Percentiles rank a stretch among this genome's conserved stretches.
Evolutionary conservation across 2,888 invertebrate species (phyloP).

Genomic region (Callinectes sapidus): DNA sequence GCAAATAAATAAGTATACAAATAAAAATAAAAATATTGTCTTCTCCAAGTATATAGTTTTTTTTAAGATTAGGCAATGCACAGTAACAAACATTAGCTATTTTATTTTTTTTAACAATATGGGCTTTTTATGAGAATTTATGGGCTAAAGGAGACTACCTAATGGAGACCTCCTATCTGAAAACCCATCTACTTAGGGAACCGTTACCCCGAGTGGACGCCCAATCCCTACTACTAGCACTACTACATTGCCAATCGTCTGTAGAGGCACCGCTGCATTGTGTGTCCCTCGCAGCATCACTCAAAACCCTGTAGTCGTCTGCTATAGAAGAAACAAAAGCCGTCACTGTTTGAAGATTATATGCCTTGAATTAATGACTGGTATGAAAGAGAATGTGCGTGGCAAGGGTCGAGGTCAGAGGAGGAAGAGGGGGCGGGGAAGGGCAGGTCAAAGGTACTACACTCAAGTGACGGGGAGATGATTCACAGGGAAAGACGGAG

Average conservation of each 20-base stretch:
- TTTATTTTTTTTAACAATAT: too few relatives aligned
- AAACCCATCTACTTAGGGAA: too few relatives aligned
- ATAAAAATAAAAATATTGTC: too few relatives aligned
- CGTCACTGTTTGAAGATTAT: background rate
- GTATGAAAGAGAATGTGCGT: background rate
- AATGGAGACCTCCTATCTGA: too few relatives aligned
- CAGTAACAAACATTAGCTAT: too few relatives aligned
- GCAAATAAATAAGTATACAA: too few relatives aligned
- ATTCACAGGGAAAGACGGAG: background rate
- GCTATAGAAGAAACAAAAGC: background rate
- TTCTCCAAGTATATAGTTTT: too few relatives aligned
- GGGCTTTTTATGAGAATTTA: too few relatives aligned
- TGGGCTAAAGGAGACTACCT: too few relatives aligned
- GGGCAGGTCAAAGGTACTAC: background rate
- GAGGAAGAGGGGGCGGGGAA: background rate
- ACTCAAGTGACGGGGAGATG: background rate
- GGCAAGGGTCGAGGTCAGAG: background rate
- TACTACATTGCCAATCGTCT: background rate
- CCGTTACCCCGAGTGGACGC: too few relatives aligned
- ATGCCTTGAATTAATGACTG: background rate
- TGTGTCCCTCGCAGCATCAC: background rate
- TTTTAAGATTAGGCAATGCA: too few relatives aligned
- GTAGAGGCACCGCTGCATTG: background rate
- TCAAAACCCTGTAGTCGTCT: background rate
- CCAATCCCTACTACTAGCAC: too few relatives aligned